Evolutionary conservation across 2,113 vertebrate species (phyloP).

Genomic region (Oreochromis niloticus): DNA sequence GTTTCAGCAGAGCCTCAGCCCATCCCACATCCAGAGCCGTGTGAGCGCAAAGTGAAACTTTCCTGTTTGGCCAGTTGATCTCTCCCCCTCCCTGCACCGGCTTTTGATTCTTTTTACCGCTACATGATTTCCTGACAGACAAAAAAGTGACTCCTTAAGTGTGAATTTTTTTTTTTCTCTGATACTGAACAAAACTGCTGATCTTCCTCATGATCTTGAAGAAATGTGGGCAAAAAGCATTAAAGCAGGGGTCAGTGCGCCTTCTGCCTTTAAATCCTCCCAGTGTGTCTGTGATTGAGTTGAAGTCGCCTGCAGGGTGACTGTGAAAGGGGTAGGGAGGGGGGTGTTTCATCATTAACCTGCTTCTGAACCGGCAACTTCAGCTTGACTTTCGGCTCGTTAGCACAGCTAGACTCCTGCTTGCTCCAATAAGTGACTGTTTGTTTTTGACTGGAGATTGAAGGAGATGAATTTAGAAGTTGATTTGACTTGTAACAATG

Average conservation of each 20-base stretch:
- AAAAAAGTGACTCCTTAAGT: background rate
- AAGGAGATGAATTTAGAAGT: background rate
- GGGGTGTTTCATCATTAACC: constrained; percentile 48
- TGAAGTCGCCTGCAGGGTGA: constrained; percentile 21
- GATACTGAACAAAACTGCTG: constrained; percentile 14
- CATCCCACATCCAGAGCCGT: constrained; percentile 34
- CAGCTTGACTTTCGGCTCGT: constrained; percentile 9
- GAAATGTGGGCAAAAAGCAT: constrained; percentile 34
- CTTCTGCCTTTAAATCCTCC: constrained; percentile 33
- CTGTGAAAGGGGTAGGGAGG: background rate
- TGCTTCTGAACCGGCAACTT: constrained; percentile 28
- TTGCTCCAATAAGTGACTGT: background rate
- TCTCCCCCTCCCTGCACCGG: background rate
- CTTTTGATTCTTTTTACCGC: background rate
- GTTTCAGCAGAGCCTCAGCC: constrained; percentile 18
- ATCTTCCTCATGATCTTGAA: constrained; percentile 37
- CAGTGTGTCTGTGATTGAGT: constrained; percentile 38
- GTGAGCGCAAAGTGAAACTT: constrained; percentile 40
- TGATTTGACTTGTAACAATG: background rate
- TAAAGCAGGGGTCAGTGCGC: constrained; percentile 44
- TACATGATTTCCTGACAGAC: background rate
- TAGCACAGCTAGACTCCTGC: background rate
- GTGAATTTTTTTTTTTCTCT: background rate
- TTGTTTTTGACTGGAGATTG: background rate
- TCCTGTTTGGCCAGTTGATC: constrained; percentile 38